Evolutionary conservation across 2,888 invertebrate genomes (phyloP), one percentile per base, ranked within the genome.

Genomic region (Achlya flavicornis): DNA sequence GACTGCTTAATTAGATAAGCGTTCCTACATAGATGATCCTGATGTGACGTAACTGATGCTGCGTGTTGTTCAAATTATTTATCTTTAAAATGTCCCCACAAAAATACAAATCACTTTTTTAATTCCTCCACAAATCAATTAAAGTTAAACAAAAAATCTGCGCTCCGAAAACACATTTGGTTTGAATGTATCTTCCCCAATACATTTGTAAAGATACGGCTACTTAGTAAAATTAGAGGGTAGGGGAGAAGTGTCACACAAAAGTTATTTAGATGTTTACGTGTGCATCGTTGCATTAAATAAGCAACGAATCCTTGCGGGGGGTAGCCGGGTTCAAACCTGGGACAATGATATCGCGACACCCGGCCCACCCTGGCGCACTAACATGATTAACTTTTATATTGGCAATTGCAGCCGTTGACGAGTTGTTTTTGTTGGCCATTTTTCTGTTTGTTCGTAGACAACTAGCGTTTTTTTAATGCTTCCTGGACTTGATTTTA

Each of bases 211-310:
- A 86, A 90, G 91, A 92, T 91, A 92, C 87, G 89, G 90, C 91
- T 92, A 93, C 93, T 93, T 92, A 92, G 92, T 88, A 86, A 92
- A 92, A 92, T 92, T 92, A 91, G 90, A 87, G 91, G 89, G 89
- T 87, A 85, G 89, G 91, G 91, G 91, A 89, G 88, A 89, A 86
- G 81, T 89, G 92, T 92, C 91, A 90, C 92, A 90, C 92, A 91
- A 91, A 92, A 92, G 92, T 93, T 93, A 93, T 93, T 92, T 93
- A 93, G 93, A 93, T 93, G 93, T 93, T 93, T 93, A 90, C 90
- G 92, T 91, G 93, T 93, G 92, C 92, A 92, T 84, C 89, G 92
- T 91, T 92, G 92, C 92, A 93, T 93, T 92, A 93, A 93, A 93
- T 93, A 91, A 91, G 93, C 90, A 90, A 91, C 86, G 92, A 89